These are phyloP conservation scores for Dorcus parallelipipedus DNA, from an alignment of 2,888 invertebrate species.

Conservation along the genomic window DNA sequence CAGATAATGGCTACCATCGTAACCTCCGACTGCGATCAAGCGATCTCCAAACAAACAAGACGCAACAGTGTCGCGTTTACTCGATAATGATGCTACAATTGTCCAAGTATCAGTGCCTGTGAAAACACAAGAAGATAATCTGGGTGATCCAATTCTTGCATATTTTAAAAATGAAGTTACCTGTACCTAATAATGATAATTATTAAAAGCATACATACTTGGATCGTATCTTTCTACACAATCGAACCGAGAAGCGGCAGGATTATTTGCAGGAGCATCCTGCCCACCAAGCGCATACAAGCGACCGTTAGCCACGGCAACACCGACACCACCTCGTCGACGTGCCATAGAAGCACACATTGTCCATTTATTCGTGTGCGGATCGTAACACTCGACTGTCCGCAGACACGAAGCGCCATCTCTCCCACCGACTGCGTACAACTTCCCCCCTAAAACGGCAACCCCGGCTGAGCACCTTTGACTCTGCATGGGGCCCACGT, in stretches of 20 bases:
- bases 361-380: constrained; percentile 77
- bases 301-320: constrained; percentile 81
- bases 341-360: constrained; percentile 84
- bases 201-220: constrained; percentile 32
- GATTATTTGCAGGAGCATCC: constrained; percentile 87
- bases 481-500: constrained; percentile 85
- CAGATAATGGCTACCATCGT: constrained; percentile 85
- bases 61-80: constrained; percentile 85
- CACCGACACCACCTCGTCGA: constrained; percentile 85
- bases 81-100: constrained; percentile 75
- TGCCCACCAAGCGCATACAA: constrained; percentile 92
- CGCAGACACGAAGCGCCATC: constrained; percentile 88
- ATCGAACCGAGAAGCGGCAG: constrained; percentile 76
- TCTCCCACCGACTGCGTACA: constrained; percentile 90
- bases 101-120: constrained; percentile 82
- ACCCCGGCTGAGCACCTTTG: constrained; percentile 90
- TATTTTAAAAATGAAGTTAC: background rate
- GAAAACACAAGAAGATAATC: constrained; percentile 46
- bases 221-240: constrained; percentile 85
- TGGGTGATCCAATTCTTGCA: background rate
- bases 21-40: constrained; percentile 83
- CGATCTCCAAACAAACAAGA: constrained; percentile 81
- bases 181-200: background rate
- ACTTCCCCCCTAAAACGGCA: constrained; percentile 76
- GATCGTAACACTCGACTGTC: constrained; percentile 79